Evolutionary conservation across 92 coral and sea anemone species (phyloP), one percentile per base, ranked within the genome.

Genomic region (Phenganax subtilis): DNA sequence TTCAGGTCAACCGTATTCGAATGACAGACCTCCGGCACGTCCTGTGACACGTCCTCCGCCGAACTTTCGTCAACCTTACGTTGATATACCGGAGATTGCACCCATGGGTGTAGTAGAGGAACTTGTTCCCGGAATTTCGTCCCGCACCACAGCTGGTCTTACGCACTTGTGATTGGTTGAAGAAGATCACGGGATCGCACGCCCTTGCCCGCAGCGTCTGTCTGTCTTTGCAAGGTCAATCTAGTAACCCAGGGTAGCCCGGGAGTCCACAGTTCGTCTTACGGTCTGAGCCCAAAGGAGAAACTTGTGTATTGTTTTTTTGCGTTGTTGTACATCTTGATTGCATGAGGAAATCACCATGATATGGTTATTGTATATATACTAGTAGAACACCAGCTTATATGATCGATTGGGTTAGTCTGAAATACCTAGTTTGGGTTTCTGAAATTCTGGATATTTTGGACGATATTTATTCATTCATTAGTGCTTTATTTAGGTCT

Each of bases 141-240:
- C 62, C 27, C 58, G 61, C 11, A 55, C 57, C 9, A 63, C 67
- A 8, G 70, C 82, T 10, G 71, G 82, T 6, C 70, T 77, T 29
- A 68, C 83, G 31, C 67, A 79, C 83, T 63, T 67, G 83, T 79
- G 83, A 79, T 79, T 51, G 61, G 83, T 15, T 52, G 47, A 77
- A 31, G 55, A 54, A 30, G 28, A 44, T n/a, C 82, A 77, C 31
- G 57, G 31, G 67, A 60, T 54, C 52, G 54, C 68, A 59, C 27
- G 31, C 54, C 47, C 82, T 30, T 47, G 57, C 71, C 31, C 70
- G 55, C 10, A 51, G 8, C 27, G 47, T 20, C 20, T 54, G 10
- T 73, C 60, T 54, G 20, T 8, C 11, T 17, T 27, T 51, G 54
- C 15, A 37, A 20, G 59, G 27, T 12, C 77, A 29, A 31, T 37